These are phyloP conservation scores for Erebia ligea DNA, from an alignment of 2,888 invertebrate genomes.

Conservation along the genomic window DNA sequence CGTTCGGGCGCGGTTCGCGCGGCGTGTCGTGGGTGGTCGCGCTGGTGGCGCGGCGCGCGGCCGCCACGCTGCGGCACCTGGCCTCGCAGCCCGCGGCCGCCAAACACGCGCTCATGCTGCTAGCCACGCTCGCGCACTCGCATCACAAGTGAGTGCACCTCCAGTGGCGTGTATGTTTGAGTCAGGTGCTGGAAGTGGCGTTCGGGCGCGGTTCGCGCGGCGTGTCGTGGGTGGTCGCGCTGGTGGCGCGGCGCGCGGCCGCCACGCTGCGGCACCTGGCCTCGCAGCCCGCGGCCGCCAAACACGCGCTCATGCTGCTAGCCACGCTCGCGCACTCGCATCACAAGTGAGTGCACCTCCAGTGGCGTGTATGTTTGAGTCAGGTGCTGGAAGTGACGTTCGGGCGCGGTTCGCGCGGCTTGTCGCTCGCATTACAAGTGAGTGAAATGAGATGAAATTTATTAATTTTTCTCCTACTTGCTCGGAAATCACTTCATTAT, in stretches of 20 bases:
- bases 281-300: constrained; percentile 58
- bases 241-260: constrained; percentile 62
- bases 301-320: constrained; percentile 59
- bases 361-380: neutral
- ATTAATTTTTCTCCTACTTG: too few relatives aligned
- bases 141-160: constrained; percentile 50
- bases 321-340: constrained; percentile 58
- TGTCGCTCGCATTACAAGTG: constrained; percentile 56
- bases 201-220: constrained; percentile 65
- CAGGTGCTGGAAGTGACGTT: constrained; percentile 71
- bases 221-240: constrained; percentile 63
- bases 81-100: constrained; percentile 60
- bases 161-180: neutral
- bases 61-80: constrained; percentile 58
- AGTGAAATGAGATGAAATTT: neutral
- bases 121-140: constrained; percentile 59
- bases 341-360: constrained; percentile 48
- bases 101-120: constrained; percentile 57
- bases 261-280: constrained; percentile 59
- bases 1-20: constrained; percentile 64
- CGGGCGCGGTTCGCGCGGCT: constrained; percentile 62
- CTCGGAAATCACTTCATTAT: too few relatives aligned
- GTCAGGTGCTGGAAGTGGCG: constrained; percentile 65
- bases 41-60: constrained; percentile 62
- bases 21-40: constrained; percentile 66